A percentile compares a stretch with the other conserved stretches of the same genome.
phyloP scores from a whole-genome alignment of 2,888 invertebrate species.

The Sclerodermus sp. region DNA sequence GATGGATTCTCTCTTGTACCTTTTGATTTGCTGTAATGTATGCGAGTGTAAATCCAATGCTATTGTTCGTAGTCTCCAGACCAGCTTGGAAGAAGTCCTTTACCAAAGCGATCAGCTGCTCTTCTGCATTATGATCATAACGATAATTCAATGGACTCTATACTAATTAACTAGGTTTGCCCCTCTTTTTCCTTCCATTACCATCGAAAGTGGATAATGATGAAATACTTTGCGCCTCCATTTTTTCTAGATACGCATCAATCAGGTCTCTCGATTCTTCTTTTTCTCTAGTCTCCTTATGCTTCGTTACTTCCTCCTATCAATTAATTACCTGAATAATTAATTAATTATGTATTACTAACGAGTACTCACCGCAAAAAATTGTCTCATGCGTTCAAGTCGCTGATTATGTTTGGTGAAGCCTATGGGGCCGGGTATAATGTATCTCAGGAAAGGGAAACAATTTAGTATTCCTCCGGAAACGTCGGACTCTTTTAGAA shows the following conservation, averaged over 20 bases:
- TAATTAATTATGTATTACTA: background rate
- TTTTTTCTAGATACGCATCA: conserved; percentile 45
- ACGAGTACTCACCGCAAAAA: conserved; percentile 61
- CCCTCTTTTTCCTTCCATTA: too few relatives aligned
- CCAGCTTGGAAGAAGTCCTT: conserved; percentile 87
- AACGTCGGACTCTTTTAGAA: conserved; percentile 64
- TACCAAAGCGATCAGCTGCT: conserved; percentile 75
- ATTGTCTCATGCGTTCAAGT: conserved; percentile 61
- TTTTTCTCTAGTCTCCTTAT: conserved; percentile 31
- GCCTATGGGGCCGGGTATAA: conserved; percentile 67
- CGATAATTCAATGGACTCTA: too few relatives aligned
- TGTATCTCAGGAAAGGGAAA: conserved; percentile 67
- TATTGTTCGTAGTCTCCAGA: conserved; percentile 82
- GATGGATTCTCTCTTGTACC: conserved; percentile 73
- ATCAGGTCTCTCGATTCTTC: conserved; percentile 41
- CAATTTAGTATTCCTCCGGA: conserved; percentile 71
- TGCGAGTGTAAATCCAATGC: conserved; percentile 75
- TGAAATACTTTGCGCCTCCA: conserved; percentile 29
- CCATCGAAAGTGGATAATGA: conserved; percentile 42
- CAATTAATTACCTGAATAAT: conserved; percentile 4
- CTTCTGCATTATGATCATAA: conserved; percentile 64
- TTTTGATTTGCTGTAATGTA: conserved; percentile 72
- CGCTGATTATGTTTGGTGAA: conserved; percentile 62
- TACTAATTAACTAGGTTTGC: too few relatives aligned
- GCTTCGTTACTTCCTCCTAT: conserved; percentile 37